Evolutionary conservation across 2,888 invertebrate genomes (phyloP).

Genomic region (Mythimna albipuncta): DNA sequence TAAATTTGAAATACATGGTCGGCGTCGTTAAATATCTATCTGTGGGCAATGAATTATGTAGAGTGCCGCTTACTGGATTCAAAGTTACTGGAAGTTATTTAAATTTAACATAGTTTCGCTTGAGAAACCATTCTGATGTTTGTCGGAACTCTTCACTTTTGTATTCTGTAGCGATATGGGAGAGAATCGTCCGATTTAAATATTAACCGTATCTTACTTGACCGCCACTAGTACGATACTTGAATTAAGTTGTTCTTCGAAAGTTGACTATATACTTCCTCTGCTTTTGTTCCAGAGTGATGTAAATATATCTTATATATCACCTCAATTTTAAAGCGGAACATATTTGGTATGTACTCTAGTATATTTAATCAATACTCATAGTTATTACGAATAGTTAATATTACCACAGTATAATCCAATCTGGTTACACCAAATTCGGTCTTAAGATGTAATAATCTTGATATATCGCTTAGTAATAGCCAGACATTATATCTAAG

Average conservation of each 20-base stretch:
- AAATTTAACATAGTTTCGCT: conserved; percentile 62
- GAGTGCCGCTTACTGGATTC: conserved; percentile 44
- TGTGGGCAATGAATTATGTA: conserved; percentile 57
- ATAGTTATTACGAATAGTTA: conserved; percentile 19
- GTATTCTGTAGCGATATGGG: conserved; percentile 71
- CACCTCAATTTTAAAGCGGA: conserved; percentile 13
- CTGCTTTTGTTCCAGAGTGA: conserved; percentile 69
- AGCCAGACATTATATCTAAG: conserved; percentile 13
- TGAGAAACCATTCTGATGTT: conserved; percentile 55
- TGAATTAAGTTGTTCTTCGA: conserved; percentile 76
- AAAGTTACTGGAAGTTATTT: conserved; percentile 57
- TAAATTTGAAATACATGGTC: conserved; percentile 35
- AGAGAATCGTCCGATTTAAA: conserved; percentile 77
- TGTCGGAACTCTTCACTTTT: conserved; percentile 70
- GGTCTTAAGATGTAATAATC: conserved; percentile 27
- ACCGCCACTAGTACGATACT: conserved; percentile 74
- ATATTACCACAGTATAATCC: conserved; percentile 18
- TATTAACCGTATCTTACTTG: conserved; percentile 77
- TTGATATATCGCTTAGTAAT: conserved; percentile 46
- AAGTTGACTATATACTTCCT: conserved; percentile 40
- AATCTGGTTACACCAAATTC: conserved; percentile 17
- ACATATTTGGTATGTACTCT: conserved; percentile 26
- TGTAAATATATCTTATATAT: conserved; percentile 65
- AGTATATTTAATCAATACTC: conserved; percentile 5
- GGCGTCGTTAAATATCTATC: conserved; percentile 39